phyloP scores from a whole-genome alignment of 64 coral and sea anemone species.

The Montipora cactus region DNA sequence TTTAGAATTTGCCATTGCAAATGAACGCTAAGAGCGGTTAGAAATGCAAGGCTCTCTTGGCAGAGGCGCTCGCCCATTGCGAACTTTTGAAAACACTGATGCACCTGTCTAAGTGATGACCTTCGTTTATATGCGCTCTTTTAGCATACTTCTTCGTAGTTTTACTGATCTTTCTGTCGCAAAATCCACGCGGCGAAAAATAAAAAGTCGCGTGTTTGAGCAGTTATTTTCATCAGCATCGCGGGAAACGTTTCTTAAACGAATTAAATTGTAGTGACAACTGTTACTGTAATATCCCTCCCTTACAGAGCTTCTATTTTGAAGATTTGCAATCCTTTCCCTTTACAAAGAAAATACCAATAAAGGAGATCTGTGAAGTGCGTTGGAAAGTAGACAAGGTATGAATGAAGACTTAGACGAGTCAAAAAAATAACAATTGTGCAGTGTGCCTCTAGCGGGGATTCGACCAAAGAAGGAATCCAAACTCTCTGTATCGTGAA shows the following conservation, averaged over 20 bases:
- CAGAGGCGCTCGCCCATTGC: background rate
- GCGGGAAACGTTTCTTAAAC: slow-evolving; percentile 23
- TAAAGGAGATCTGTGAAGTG: background rate
- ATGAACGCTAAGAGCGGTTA: slow-evolving; percentile 54
- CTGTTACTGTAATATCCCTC: background rate
- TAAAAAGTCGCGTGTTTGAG: background rate
- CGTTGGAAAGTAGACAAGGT: slow-evolving; percentile 7
- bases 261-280: slow-evolving; percentile 39
- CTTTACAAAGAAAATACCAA: background rate
- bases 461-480: slow-evolving; percentile 11
- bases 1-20: slow-evolving; percentile 68
- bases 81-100: background rate
- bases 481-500: background rate
- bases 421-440: slow-evolving; percentile 12
- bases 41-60: background rate
- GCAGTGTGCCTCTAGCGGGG: background rate
- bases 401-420: background rate
- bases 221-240: slow-evolving; percentile 5
- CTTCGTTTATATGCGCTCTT: slow-evolving; percentile 5
- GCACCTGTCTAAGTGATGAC: slow-evolving; percentile 24
- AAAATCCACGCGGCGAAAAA: background rate
- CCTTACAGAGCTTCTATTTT: background rate
- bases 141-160: background rate
- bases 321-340: slow-evolving; percentile 3
- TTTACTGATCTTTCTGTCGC: too few relatives aligned